Percentiles rank a stretch among this genome's conserved stretches.
Evolutionary conservation across 2,888 invertebrate genomes (phyloP).

Genomic region (Melanostoma scalare): DNA sequence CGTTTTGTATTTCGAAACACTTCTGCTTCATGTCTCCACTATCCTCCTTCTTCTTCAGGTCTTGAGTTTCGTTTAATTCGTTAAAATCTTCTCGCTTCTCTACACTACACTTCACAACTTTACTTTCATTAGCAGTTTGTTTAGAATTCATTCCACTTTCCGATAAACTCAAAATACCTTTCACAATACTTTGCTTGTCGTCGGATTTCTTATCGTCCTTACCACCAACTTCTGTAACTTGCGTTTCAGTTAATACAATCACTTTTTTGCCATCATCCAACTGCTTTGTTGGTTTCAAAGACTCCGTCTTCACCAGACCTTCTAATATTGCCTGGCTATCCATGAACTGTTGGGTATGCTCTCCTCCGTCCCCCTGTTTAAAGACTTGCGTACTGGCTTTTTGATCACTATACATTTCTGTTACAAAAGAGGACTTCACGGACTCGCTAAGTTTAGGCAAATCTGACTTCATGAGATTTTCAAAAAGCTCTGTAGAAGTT

Average conservation of each 20-base stretch:
- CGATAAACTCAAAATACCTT: slow-evolving; percentile 81
- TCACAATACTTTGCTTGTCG: slow-evolving; percentile 81
- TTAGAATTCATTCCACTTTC: slow-evolving; percentile 80
- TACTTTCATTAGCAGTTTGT: slow-evolving; percentile 75
- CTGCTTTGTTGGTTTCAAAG: slow-evolving; percentile 10
- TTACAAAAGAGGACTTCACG: too few relatives aligned
- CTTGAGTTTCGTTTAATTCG: slow-evolving; percentile 74
- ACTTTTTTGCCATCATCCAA: slow-evolving; percentile 77
- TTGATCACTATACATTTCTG: slow-evolving; percentile 75
- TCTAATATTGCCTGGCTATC: slow-evolving; percentile 78
- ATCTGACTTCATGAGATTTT: not conserved
- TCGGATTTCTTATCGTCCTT: slow-evolving; percentile 44
- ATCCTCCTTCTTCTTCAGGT: slow-evolving; percentile 36
- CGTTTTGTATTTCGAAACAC: not conserved
- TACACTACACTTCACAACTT: slow-evolving; percentile 78
- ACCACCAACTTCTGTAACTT: slow-evolving; percentile 78
- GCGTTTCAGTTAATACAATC: slow-evolving; percentile 80
- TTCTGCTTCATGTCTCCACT: slow-evolving; percentile 32
- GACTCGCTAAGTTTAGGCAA: too few relatives aligned
- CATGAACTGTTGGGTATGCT: slow-evolving; percentile 77
- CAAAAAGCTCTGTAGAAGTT: slow-evolving; percentile 35
- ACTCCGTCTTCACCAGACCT: slow-evolving; percentile 75
- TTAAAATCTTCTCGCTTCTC: slow-evolving; percentile 78
- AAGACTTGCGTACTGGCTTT: slow-evolving; percentile 76
- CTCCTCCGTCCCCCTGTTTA: slow-evolving; percentile 76